Percentiles rank a stretch among this genome's conserved stretches.
These are phyloP conservation scores for Pecten maximus DNA, from an alignment of 2,888 invertebrate genomes.

Conservation along the genomic window DNA sequence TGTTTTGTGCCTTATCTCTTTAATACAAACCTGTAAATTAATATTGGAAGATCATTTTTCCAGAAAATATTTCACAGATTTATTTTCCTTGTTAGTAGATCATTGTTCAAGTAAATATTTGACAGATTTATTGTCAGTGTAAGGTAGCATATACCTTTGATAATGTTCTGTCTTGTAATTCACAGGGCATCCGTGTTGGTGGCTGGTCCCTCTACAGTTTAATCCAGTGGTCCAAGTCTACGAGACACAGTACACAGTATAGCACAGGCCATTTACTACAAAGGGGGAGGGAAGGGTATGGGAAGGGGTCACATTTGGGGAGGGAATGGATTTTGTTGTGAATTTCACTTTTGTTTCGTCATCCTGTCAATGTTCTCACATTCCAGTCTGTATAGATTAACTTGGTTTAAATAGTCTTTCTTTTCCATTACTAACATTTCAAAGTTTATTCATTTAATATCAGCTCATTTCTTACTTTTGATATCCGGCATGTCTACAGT, in stretches of 20 bases:
- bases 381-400: background rate
- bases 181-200: conserved; percentile 87
- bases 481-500: too few relatives aligned
- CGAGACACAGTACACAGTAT: conserved; percentile 49
- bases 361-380: background rate
- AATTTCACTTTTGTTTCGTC: background rate
- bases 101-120: too few relatives aligned
- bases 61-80: too few relatives aligned
- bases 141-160: background rate
- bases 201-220: conserved; percentile 88
- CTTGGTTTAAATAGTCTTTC: too few relatives aligned
- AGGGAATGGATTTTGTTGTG: background rate
- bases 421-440: background rate
- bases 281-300: background rate
- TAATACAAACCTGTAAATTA: too few relatives aligned
- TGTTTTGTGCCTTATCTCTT: too few relatives aligned
- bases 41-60: too few relatives aligned
- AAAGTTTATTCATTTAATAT: background rate
- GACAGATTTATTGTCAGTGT: too few relatives aligned
- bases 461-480: background rate
- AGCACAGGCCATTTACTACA: conserved; percentile 35
- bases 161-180: conserved; percentile 37
- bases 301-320: background rate
- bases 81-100: too few relatives aligned
- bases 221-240: conserved; percentile 36